phyloP scores from a whole-genome alignment of 2,113 vertebrate species.

The Petrocephalus zakoni region DNA sequence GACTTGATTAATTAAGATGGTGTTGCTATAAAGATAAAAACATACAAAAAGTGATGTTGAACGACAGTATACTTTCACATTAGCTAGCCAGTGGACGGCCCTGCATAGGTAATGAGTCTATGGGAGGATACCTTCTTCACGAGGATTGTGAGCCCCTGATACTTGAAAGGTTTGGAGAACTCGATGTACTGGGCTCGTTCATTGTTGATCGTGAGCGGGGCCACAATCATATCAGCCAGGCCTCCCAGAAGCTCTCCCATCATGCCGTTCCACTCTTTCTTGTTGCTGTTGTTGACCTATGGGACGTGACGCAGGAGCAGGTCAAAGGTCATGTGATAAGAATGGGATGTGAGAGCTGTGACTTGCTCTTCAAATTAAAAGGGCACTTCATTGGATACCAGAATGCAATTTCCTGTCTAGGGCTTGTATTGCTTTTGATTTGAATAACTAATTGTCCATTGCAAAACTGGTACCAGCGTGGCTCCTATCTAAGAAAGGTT shows the following conservation, averaged over 20 bases:
- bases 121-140: constrained; percentile 83
- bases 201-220: constrained; percentile 94
- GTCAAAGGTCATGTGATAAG: neutral
- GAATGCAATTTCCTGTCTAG: neutral
- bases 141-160: constrained; percentile 95
- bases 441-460: neutral
- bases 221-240: constrained; percentile 94
- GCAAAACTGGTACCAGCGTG: neutral
- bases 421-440: neutral
- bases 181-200: constrained; percentile 97
- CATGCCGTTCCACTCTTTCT: constrained; percentile 98
- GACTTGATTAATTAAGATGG: neutral
- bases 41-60: neutral
- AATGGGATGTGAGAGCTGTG: neutral
- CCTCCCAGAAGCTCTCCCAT: constrained; percentile 94
- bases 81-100: neutral
- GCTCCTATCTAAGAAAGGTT: neutral
- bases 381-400: neutral
- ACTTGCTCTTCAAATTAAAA: neutral
- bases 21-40: neutral
- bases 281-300: constrained; percentile 97
- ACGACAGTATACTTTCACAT: neutral
- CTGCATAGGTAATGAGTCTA: neutral
- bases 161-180: constrained; percentile 98
- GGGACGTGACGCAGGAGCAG: neutral